A percentile compares a stretch with the other conserved stretches of the same genome.
Evolutionary conservation across 2,797 vertebrate species (phyloP).

Genomic region (Argentina silus): DNA sequence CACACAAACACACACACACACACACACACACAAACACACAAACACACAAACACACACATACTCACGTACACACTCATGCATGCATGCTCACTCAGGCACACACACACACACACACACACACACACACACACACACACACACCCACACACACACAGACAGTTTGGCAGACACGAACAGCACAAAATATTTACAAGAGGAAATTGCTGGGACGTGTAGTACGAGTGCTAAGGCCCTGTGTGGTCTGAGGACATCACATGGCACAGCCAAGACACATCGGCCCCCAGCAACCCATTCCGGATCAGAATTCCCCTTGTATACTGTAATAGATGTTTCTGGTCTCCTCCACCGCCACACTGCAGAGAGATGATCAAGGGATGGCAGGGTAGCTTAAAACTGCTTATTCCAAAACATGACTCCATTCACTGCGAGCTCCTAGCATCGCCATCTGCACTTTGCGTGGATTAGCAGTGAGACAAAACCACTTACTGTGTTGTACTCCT

Average conservation of each 20-base stretch:
- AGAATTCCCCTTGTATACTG: constrained; percentile 38
- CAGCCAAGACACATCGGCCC: constrained; percentile 42
- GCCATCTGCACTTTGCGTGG: neutral
- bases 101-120: constrained; percentile 25
- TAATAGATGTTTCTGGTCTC: constrained; percentile 50
- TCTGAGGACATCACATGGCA: constrained; percentile 49
- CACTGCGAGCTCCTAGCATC: neutral
- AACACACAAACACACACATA: constrained; percentile 22
- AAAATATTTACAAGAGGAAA: constrained; percentile 73
- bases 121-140: constrained; percentile 23
- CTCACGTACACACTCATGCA: constrained; percentile 22
- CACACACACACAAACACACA: constrained; percentile 23
- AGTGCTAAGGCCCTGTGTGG: constrained; percentile 61
- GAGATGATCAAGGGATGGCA: constrained; percentile 18
- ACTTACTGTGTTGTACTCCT: neutral
- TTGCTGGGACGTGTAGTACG: constrained; percentile 48
- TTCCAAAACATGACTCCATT: constrained; percentile 12
- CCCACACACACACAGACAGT: constrained; percentile 28
- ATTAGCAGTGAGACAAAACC: neutral
- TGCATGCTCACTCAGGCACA: constrained; percentile 19
- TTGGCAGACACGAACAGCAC: constrained; percentile 55
- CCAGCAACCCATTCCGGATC: constrained; percentile 41
- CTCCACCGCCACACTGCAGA: constrained; percentile 1
- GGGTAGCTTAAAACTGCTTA: constrained; percentile 24
- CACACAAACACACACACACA: too few species aligned